Evolutionary conservation across 2,888 invertebrate species (phyloP), one percentile per base, ranked within the genome.

Genomic region (Cenopis cana): DNA sequence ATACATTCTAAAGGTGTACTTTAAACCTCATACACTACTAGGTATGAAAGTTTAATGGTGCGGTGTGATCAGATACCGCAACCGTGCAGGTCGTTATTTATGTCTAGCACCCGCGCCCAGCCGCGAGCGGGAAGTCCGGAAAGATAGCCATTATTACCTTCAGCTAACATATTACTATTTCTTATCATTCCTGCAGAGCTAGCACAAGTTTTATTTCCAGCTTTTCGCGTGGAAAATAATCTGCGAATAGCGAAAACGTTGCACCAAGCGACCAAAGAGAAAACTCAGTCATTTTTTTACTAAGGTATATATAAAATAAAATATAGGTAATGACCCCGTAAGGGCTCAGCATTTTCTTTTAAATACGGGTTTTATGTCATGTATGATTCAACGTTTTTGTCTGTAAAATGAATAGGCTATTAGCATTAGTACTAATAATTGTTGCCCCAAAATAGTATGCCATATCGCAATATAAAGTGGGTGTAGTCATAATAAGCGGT

Each of bases 61-160:
- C 29, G 9, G 29, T 56, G 36, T 55, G 55, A 69, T 64, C 62
- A 56, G 62, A 56, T 69, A 57, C 38, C 24, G 57, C 29, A 29
- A 12, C 59, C 41, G 38, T 56, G 33, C 29, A 29, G 41, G 38
- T 59, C 64, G 57, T 65, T 65, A 69, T 64, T 65, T 57, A 69
- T 38, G 38, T 12, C 54, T 10, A 18, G 57, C 29, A 14, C 36
- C 56, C 49, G 49, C 55, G 36, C 62, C 62, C 61, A 52, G 64
- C 38, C 36, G 69, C 50, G n/a, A 64, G 57, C 64, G n/a, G 46
- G 46, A 46, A 46, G 8, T n/a, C 46, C 46, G 64, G 57, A 69
- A 69, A 57, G 64, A 69, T 69, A 69, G 50, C 62, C 10, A 64
- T 68, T 68, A 54, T 68, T 68, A 68, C 68, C 20, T 55, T 18